These are phyloP conservation scores for Electrophaes corylata DNA, from an alignment of 2,888 invertebrate genomes.

Conservation along the genomic window DNA sequence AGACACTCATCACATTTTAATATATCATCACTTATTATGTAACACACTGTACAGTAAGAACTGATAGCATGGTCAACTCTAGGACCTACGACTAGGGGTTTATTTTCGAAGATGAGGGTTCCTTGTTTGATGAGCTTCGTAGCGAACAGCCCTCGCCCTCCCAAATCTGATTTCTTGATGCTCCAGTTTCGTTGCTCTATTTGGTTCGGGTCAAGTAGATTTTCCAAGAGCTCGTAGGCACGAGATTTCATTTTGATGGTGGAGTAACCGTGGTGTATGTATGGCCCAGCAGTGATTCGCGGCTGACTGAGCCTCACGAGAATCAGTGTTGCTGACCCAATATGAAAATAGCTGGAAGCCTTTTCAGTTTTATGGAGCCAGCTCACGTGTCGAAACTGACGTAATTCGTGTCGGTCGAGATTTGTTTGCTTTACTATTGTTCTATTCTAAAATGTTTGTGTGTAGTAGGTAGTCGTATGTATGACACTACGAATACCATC, in stretches of 20 bases:
- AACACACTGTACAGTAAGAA: slow-evolving; percentile 86
- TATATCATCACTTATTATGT: slow-evolving; percentile 65
- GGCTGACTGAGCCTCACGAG: slow-evolving; percentile 56
- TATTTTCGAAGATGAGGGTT: slow-evolving; percentile 87
- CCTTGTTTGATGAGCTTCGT: slow-evolving; percentile 85
- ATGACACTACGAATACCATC: neutral
- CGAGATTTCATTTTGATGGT: slow-evolving; percentile 44
- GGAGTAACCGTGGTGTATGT: slow-evolving; percentile 36
- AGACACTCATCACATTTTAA: slow-evolving; percentile 85
- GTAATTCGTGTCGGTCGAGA: slow-evolving; percentile 53
- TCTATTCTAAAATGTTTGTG: slow-evolving; percentile 11
- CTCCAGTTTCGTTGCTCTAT: slow-evolving; percentile 71
- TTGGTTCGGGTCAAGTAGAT: slow-evolving; percentile 37
- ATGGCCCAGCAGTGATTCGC: slow-evolving; percentile 51
- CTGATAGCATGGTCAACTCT: slow-evolving; percentile 79
- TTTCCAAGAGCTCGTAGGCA: slow-evolving; percentile 34
- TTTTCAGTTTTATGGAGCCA: slow-evolving; percentile 60
- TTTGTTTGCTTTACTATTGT: slow-evolving; percentile 55
- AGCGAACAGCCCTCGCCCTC: slow-evolving; percentile 89
- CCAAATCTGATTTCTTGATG: slow-evolving; percentile 83
- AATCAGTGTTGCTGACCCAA: slow-evolving; percentile 63
- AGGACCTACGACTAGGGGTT: slow-evolving; percentile 87
- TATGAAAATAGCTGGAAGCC: slow-evolving; percentile 79
- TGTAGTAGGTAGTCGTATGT: neutral
- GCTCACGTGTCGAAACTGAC: slow-evolving; percentile 67